Conservation (phyloP, 2,797 vertebrate species). For the Arctocebus calabarensis region DNA sequence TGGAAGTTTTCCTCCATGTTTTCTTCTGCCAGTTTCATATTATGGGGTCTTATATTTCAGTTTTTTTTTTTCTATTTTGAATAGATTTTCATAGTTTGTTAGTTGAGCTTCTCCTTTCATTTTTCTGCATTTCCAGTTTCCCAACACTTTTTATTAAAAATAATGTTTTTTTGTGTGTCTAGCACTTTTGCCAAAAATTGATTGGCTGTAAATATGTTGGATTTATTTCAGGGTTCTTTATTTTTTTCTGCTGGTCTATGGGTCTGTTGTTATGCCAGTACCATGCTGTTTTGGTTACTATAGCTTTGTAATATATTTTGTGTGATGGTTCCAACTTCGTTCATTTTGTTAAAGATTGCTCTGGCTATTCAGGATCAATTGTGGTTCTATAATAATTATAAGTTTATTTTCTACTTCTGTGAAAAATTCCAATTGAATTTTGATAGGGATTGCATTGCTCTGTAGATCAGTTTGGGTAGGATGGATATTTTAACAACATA, state of each 20-base stretch:
- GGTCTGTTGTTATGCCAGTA: background rate
- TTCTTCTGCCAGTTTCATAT: background rate
- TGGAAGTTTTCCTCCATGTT: background rate
- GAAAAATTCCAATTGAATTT: background rate
- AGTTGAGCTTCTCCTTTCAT: background rate
- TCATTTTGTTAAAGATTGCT: background rate
- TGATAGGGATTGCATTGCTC: background rate
- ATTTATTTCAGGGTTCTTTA: background rate
- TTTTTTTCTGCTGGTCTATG: background rate
- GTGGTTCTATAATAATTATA: background rate
- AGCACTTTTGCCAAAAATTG: background rate
- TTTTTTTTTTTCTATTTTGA: background rate
- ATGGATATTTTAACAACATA: background rate
- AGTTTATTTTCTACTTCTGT: background rate
- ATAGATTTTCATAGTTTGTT: background rate
- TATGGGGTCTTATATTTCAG: background rate
- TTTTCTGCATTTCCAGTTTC: background rate
- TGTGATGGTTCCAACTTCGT: background rate
- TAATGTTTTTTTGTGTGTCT: background rate
- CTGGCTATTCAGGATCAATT: background rate
- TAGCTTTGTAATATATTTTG: background rate
- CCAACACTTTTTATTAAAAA: background rate
- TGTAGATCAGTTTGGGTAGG: background rate
- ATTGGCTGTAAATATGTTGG: background rate
- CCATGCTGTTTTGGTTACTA: background rate